Base-by-base conservation (phyloP, 92 coral and sea anemone species). In the Actinostola sp. region DNA sequence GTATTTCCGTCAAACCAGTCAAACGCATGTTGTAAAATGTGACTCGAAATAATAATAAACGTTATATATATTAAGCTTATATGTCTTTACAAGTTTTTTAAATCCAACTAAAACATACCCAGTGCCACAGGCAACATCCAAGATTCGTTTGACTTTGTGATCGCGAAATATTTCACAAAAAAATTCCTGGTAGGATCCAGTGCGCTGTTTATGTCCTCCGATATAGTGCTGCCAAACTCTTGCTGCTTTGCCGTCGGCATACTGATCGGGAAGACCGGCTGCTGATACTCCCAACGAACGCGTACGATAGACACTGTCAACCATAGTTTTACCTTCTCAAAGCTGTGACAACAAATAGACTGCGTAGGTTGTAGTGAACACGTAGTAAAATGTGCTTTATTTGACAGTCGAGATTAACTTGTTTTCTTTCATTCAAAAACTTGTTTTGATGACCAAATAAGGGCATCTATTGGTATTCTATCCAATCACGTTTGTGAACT, bases 191-290 rank as follows among this genome's bases (percentile, higher is more conserved):
- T 95, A 95, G n/a, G 89, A 78, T 1, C 73, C 95, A 0, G 99
- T 95, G 79, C 99, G 62, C 53, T 92, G 86, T 72, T 83, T 89
- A 77, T 92, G 97, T 1, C 99, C 99, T 15, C 99, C 99, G 54
- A 95, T 95, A 91, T 95, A 95, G 72, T 79, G 88, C 58, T 95
- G 97, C 99, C 99, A 95, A 31, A 95, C 99, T 81, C 75, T 86
- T 15, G 99, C 99, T 3, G 99, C 99, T 45, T 95, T 95, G 10
- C 99, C 99, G 71, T 95, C 99, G 29, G 99, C 99, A 78, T 95
- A 95, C 69, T 95, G 99, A 71, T 95, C 99, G 5, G 99, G 99
- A 31, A 95, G 88, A 32, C 99, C 99, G 24, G 97, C 77, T 0
- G 87, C 92, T 15, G 90, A 93, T 28, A 95, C 89, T 50, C 99